Conservation (phyloP, 2,797 vertebrate species). For the Sebastes oblongus region DNA sequence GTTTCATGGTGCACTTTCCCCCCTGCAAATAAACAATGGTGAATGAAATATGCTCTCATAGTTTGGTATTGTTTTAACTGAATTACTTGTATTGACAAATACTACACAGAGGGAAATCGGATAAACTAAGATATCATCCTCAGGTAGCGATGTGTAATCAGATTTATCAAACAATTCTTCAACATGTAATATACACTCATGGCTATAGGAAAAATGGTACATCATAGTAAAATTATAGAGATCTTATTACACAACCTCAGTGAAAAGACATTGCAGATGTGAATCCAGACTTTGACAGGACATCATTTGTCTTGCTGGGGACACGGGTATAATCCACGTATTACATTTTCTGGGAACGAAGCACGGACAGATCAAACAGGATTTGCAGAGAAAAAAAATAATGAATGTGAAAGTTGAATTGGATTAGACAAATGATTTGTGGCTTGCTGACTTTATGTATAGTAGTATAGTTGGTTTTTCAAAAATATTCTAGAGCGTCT, state of each 20-base stretch:
- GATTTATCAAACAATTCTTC: background rate
- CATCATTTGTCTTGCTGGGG: conserved; percentile 52
- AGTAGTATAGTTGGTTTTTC: background rate
- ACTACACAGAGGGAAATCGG: background rate
- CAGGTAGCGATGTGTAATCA: background rate
- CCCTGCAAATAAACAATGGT: conserved; percentile 68
- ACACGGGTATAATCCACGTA: conserved; percentile 55
- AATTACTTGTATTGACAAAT: background rate
- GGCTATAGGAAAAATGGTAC: background rate
- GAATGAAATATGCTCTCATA: background rate
- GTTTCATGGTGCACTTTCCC: conserved; percentile 62
- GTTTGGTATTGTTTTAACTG: background rate
- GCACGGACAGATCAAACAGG: conserved; percentile 54
- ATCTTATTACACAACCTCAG: conserved; percentile 35
- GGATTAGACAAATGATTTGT: conserved; percentile 53
- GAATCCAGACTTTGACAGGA: conserved; percentile 29
- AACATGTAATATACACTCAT: background rate
- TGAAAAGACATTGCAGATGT: conserved; percentile 36
- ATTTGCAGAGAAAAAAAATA: conserved; percentile 50
- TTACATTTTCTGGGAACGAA: conserved; percentile 61
- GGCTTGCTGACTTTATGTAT: background rate
- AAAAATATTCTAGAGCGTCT: background rate
- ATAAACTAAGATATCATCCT: background rate
- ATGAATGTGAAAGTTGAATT: conserved; percentile 51
- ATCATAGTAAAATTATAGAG: conserved; percentile 6